These are phyloP conservation scores for Hirtodrosophila confusa DNA, from an alignment of 2,888 invertebrate species.

Conservation along the genomic window DNA sequence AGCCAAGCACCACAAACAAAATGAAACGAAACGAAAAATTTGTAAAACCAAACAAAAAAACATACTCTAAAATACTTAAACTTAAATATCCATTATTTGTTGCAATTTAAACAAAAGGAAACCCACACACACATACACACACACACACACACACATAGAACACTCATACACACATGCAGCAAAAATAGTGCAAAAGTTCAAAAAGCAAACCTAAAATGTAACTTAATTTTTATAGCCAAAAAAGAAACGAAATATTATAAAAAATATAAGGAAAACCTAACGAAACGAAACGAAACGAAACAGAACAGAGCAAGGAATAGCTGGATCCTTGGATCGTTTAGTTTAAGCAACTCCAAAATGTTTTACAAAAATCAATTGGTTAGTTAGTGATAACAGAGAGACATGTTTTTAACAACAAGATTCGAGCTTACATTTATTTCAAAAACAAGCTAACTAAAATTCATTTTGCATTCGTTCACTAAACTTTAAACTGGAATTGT, in stretches of 20 bases:
- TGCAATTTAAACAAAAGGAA: constrained; percentile 52
- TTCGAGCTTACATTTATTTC: constrained; percentile 75
- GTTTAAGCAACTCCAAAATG: constrained; percentile 67
- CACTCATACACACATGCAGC: constrained; percentile 37
- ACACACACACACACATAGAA: constrained; percentile 10
- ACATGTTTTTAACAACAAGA: constrained; percentile 60
- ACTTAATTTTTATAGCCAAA: constrained; percentile 84
- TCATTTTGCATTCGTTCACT: constrained; percentile 42
- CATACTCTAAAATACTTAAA: constrained; percentile 50
- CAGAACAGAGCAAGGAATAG: constrained; percentile 12
- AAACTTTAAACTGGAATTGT: constrained; percentile 51
- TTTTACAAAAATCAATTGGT: constrained; percentile 60
- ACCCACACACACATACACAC: constrained; percentile 35
- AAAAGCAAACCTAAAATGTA: constrained; percentile 66
- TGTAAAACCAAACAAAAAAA: constrained; percentile 19
- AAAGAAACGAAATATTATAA: constrained; percentile 47
- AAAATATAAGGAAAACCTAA: constrained; percentile 8
- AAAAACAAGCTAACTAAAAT: constrained; percentile 44
- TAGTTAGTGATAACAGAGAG: constrained; percentile 57
- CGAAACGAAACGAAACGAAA: too few relatives aligned
- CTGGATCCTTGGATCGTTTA: constrained; percentile 58
- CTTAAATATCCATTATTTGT: constrained; percentile 63
- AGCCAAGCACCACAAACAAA: constrained; percentile 77
- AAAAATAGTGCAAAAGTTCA: constrained; percentile 74
- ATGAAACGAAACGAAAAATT: constrained; percentile 46